phyloP scores from a whole-genome alignment of 2,797 vertebrate genomes.

The Tragopan temminckii region DNA sequence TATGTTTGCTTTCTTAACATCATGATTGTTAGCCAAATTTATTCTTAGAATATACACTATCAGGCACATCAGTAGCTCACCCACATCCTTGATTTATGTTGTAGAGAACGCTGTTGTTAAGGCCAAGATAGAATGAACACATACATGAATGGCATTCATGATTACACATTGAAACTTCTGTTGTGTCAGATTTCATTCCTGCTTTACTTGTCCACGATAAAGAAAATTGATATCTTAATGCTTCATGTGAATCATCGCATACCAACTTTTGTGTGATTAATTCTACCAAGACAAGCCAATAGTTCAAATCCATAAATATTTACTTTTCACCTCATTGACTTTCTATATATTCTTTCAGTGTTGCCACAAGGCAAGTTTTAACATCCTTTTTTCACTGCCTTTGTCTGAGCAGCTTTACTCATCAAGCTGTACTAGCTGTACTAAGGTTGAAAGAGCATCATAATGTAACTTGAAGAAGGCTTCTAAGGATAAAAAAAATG shows the following conservation, averaged over 20 bases:
- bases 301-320: conserved; percentile 71
- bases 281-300: conserved; percentile 51
- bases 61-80: conserved; percentile 18
- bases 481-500: conserved; percentile 20
- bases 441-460: conserved; percentile 5
- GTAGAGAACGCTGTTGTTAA: background rate
- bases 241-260: conserved; percentile 34
- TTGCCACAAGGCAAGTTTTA: background rate
- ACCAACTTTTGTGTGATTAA: conserved; percentile 64
- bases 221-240: background rate
- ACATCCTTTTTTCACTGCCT: background rate
- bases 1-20: conserved; percentile 14
- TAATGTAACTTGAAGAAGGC: background rate
- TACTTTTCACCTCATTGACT: conserved; percentile 50
- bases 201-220: conserved; percentile 2
- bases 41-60: background rate
- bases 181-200: background rate
- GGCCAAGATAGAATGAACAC: background rate
- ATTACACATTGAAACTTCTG: conserved; percentile 1
- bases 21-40: conserved; percentile 30
- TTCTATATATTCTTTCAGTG: conserved; percentile 7
- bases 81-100: background rate
- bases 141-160: conserved; percentile 16
- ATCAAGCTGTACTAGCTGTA: background rate
- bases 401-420: conserved; percentile 15